Conservation (phyloP, 2,797 vertebrate genomes). For the Gallinago nigripennis region DNA sequence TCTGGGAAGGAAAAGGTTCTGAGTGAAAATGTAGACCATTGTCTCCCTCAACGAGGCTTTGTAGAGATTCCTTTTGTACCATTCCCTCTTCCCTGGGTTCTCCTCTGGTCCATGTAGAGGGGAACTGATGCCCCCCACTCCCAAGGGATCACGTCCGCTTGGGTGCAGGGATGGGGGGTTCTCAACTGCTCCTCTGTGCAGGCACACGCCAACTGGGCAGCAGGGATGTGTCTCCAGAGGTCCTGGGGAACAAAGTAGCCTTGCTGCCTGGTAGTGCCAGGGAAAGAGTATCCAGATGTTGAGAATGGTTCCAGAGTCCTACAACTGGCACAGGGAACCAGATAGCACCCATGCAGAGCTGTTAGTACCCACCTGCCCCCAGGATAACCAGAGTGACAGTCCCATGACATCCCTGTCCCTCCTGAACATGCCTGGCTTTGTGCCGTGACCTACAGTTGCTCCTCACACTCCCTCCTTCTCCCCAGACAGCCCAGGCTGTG, state of each 20-base stretch:
- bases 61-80: neutral
- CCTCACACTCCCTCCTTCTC: neutral
- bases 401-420: neutral
- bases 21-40: neutral
- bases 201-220: neutral
- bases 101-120: neutral
- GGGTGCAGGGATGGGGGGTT: neutral
- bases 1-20: neutral
- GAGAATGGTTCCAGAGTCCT: neutral
- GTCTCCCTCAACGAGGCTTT: fast-evolving
- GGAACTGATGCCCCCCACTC: fast-evolving
- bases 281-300: neutral
- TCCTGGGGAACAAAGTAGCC: neutral
- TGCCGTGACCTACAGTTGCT: neutral
- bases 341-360: neutral
- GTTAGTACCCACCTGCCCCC: neutral
- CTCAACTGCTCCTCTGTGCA: neutral
- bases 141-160: fast-evolving
- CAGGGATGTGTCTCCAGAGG: neutral
- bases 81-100: neutral
- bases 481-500: neutral
- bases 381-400: neutral
- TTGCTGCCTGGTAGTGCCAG: neutral
- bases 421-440: neutral
- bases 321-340: neutral